These are phyloP conservation scores for Pachycephala philippinensis DNA, from an alignment of 2,113 vertebrate genomes.

Conservation along the genomic window DNA sequence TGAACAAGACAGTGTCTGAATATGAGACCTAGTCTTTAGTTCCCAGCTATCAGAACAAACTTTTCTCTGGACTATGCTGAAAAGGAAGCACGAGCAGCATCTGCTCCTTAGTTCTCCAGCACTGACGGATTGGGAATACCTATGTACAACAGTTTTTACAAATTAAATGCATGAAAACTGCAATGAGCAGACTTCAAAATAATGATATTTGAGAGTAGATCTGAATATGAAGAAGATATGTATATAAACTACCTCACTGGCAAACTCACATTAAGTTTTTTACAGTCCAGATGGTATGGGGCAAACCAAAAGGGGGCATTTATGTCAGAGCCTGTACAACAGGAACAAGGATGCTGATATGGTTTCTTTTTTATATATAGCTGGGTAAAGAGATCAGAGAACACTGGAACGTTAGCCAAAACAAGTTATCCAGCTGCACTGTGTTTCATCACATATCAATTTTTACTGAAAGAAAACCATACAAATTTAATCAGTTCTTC, in stretches of 20 bases:
- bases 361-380: constrained; percentile 6
- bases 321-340: background rate
- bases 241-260: background rate
- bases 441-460: constrained; percentile 75
- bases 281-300: background rate
- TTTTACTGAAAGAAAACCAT: constrained; percentile 80
- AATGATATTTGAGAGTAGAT: background rate
- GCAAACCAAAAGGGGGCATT: background rate
- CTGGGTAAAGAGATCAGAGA: constrained; percentile 56
- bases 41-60: background rate
- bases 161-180: background rate
- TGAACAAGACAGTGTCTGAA: background rate
- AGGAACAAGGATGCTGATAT: background rate
- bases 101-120: background rate
- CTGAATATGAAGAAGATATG: background rate
- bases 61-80: background rate
- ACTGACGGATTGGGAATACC: background rate
- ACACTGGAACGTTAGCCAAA: constrained; percentile 34
- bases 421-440: constrained; percentile 67
- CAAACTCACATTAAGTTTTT: background rate
- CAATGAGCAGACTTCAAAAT: background rate
- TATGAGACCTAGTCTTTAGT: background rate
- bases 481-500: constrained; percentile 79
- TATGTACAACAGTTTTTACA: background rate
- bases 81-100: background rate